Evolutionary conservation across 2,888 invertebrate genomes (phyloP).

Genomic region (Andrena hattorfiana): DNA sequence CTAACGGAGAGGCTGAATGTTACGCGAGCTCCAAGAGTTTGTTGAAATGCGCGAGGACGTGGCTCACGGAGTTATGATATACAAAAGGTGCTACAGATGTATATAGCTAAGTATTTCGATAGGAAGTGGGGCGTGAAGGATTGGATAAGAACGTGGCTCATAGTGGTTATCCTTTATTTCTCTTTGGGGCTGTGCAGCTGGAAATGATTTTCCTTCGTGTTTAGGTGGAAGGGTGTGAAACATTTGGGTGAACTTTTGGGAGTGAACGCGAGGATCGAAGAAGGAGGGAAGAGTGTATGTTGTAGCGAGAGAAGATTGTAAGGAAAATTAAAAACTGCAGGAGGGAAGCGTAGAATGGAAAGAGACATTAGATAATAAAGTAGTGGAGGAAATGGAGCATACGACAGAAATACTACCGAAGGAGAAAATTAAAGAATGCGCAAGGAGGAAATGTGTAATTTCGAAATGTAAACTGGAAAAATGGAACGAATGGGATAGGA

Average conservation of each 20-base stretch:
- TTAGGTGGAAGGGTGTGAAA: not conserved
- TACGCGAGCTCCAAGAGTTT: not conserved
- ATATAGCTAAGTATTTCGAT: too few species aligned
- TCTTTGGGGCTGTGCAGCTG: too few species aligned
- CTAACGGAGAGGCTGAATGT: conserved; percentile 12
- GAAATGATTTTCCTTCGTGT: not conserved
- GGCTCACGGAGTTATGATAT: not conserved
- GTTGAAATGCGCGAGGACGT: not conserved
- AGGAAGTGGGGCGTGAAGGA: too few species aligned
- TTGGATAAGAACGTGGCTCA: too few species aligned
- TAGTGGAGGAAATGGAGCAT: not conserved
- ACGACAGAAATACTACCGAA: conserved; percentile 29
- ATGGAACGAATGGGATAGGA: not conserved
- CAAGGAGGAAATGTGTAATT: not conserved
- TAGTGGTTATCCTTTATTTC: too few species aligned
- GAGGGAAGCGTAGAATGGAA: conserved; percentile 1
- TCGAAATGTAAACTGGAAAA: not conserved
- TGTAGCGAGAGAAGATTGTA: not conserved
- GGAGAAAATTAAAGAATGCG: conserved; percentile 35
- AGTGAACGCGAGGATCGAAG: not conserved
- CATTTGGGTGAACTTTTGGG: not conserved
- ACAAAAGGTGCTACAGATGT: not conserved
- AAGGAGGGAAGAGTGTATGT: not conserved
- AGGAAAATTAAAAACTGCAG: conserved; percentile 36
- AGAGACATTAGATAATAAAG: conserved; percentile 34